Base-by-base conservation (phyloP, 2,888 invertebrate species). In the Coelopa pilipes region DNA sequence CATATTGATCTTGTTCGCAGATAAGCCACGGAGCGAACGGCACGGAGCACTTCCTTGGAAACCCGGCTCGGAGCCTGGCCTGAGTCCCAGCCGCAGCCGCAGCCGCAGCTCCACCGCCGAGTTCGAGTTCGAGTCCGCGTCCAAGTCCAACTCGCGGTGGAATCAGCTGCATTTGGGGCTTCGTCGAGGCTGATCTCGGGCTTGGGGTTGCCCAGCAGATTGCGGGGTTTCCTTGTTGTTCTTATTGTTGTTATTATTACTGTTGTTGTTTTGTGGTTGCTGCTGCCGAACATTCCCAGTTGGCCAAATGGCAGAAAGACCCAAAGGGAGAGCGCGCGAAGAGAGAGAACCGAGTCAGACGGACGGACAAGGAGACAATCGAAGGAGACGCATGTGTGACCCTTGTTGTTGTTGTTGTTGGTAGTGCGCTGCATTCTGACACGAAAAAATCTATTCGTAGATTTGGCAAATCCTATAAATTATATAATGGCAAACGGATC, bases 1-100 rank as follows among this genome's bases (percentile, higher is more conserved):
- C 85, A 85, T 86, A 86, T 86, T 85, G 86, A 86, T 86, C 86
- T 86, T 86, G 86, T 85, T 85, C 80, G 79, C 76, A 82, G 86
- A 86, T 86, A 87, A 86, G 65, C 55, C n/a, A 53, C 53, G 7
- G 34, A 57, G 83, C 80, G 82, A 77, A 81, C 77, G 82, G 81
- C 82, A 80, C 81, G 81, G 82, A 84, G 82, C 85, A 84, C 85
- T 86, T 86, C 86, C 82, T 81, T 82, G 84, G 86, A 86, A 82
- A 80, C 79, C 79, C 49, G 47, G n/a, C 17, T 34, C 34, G n/a
- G 21, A 34, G 34, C 34, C 2, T 34, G 4, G 34, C 2, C 7
- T 34, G 34, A 34, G 4, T 34, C 34, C 34, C 2, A 34, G 34
- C 7, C 34, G 2, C 34, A 34, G 34, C 34, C 34, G 7, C 2